These are phyloP conservation scores for Dione juno DNA, from an alignment of 2,888 invertebrate genomes.

Conservation along the genomic window DNA sequence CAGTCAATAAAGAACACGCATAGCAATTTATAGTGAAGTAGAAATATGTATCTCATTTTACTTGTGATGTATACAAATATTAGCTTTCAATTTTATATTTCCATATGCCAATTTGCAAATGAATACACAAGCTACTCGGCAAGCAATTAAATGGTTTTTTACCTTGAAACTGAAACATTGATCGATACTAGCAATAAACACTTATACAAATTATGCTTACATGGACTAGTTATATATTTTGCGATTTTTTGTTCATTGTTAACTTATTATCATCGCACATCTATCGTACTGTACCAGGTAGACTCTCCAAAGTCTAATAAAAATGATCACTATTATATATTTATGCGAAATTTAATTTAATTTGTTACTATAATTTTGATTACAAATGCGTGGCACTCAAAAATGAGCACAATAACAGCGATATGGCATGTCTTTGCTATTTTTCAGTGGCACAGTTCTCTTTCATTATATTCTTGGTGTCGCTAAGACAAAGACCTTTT, in stretches of 20 bases:
- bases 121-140: constrained; percentile 7
- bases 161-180: constrained; percentile 7
- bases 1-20: constrained; percentile 31
- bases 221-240: not conserved
- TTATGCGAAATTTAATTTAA: not conserved
- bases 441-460: constrained; percentile 34
- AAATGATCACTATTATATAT: not conserved
- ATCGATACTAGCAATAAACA: constrained; percentile 12
- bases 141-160: constrained; percentile 7
- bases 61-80: constrained; percentile 6
- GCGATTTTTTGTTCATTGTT: not conserved
- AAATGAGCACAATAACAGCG: constrained; percentile 31
- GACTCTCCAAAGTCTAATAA: not conserved
- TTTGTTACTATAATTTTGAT: not conserved
- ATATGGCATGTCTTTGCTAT: constrained; percentile 29
- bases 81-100: constrained; percentile 15
- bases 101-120: constrained; percentile 12
- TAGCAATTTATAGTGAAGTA: constrained; percentile 27
- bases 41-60: constrained; percentile 12
- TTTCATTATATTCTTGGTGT: constrained; percentile 42
- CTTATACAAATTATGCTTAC: not conserved
- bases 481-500: constrained; percentile 39
- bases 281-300: not conserved
- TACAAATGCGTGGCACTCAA: not conserved
- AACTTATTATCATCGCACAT: constrained; percentile 2